Conservation (phyloP, 2,113 vertebrate species). For the Garra rufa region DNA sequence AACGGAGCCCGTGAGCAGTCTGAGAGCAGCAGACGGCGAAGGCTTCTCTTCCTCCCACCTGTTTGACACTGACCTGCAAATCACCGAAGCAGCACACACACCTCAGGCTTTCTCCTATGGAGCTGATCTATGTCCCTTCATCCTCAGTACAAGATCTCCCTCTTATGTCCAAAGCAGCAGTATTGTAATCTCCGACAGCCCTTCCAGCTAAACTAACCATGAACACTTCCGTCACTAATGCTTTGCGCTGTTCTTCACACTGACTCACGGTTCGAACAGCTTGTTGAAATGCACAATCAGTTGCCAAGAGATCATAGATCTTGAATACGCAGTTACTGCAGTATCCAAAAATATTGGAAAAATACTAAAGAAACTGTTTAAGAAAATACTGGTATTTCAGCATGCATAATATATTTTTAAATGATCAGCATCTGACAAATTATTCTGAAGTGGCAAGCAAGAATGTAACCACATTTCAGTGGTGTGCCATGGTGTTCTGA, state of each 20-base stretch:
- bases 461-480: background rate
- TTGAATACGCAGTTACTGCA: background rate
- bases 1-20: constrained; percentile 34
- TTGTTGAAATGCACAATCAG: constrained; percentile 32
- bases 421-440: background rate
- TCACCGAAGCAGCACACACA: constrained; percentile 19
- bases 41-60: constrained; percentile 54
- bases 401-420: background rate
- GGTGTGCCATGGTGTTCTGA: too few relatives aligned
- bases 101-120: background rate
- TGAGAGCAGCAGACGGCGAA: constrained; percentile 48
- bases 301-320: constrained; percentile 32
- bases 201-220: constrained; percentile 13
- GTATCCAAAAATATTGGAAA: background rate
- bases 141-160: background rate
- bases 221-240: background rate
- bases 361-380: background rate
- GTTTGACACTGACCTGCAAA: constrained; percentile 52
- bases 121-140: constrained; percentile 7
- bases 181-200: background rate
- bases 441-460: background rate
- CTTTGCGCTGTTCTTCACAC: background rate
- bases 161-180: background rate
- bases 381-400: background rate
- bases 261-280: constrained; percentile 11